Conservation (phyloP, 2,113 vertebrate species). For the Coturnix japonica region DNA sequence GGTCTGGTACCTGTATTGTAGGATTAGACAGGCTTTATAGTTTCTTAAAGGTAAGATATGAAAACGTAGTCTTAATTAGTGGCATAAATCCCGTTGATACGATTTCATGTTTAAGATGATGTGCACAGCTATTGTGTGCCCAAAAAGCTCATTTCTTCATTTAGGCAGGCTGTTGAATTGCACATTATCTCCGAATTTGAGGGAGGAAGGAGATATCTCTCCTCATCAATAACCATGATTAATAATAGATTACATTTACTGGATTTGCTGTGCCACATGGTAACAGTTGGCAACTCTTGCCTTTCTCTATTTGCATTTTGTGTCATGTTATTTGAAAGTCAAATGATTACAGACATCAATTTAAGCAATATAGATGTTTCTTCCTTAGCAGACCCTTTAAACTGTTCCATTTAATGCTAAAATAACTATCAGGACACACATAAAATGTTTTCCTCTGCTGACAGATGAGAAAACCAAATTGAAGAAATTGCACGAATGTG, state of each 20-base stretch:
- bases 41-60: neutral
- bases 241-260: constrained; percentile 59
- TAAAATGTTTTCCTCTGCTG: constrained; percentile 43
- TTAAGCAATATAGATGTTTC: neutral
- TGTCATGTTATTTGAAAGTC: constrained; percentile 44
- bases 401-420: constrained; percentile 28
- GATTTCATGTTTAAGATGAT: constrained; percentile 13
- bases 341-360: constrained; percentile 49
- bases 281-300: neutral
- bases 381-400: constrained; percentile 51
- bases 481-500: constrained; percentile 39
- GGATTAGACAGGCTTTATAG: neutral
- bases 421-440: constrained; percentile 24
- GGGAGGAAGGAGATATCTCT: constrained; percentile 2
- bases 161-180: constrained; percentile 52
- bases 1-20: constrained; percentile 47
- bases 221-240: constrained; percentile 66
- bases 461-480: constrained; percentile 46
- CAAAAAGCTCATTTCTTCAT: constrained; percentile 36
- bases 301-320: constrained; percentile 13
- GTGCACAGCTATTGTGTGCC: neutral
- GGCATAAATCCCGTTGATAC: constrained; percentile 12
- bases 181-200: constrained; percentile 46
- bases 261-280: neutral
- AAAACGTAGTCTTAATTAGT: constrained; percentile 36